Conservation (phyloP, 2,797 vertebrate species). For the Gymnoscopelus microlampas region DNA sequence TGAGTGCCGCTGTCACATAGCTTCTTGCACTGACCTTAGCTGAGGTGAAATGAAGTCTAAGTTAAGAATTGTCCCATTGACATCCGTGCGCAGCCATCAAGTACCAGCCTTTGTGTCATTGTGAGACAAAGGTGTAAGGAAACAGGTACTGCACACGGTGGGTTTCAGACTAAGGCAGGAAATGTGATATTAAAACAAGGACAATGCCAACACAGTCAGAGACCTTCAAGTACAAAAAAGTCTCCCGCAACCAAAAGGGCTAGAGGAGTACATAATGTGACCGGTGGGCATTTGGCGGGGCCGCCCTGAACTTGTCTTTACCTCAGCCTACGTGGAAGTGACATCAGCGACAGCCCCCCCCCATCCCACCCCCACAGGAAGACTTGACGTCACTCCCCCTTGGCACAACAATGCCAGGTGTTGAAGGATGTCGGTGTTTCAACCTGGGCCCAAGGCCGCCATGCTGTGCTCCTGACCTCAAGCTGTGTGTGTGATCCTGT, state of each 20-base stretch:
- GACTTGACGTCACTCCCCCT: slow-evolving; percentile 42
- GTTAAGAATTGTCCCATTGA: slow-evolving; percentile 43
- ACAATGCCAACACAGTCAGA: slow-evolving; percentile 70
- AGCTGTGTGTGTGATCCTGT: slow-evolving; percentile 2
- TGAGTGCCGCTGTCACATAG: slow-evolving; percentile 13
- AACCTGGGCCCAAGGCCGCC: slow-evolving; percentile 57
- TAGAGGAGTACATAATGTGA: slow-evolving; percentile 53
- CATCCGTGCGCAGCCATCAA: slow-evolving; percentile 42
- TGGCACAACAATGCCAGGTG: slow-evolving; percentile 68
- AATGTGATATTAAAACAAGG: slow-evolving; percentile 61
- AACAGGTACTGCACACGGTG: slow-evolving; percentile 64
- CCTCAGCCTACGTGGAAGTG: slow-evolving; percentile 60
- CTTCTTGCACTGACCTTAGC: slow-evolving; percentile 35
- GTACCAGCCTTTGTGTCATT: slow-evolving; percentile 62
- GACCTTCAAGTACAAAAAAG: slow-evolving; percentile 60
- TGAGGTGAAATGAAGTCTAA: slow-evolving; percentile 15
- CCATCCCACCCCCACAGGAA: slow-evolving; percentile 59
- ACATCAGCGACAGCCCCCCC: slow-evolving; percentile 56
- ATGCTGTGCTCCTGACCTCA: slow-evolving; percentile 29
- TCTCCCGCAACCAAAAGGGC: slow-evolving; percentile 7
- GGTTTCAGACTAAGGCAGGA: slow-evolving; percentile 66
- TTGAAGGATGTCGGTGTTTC: slow-evolving; percentile 62
- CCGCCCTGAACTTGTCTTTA: slow-evolving; percentile 64
- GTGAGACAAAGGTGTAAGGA: slow-evolving; percentile 62
- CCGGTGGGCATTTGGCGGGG: slow-evolving; percentile 59